These are phyloP conservation scores for Neuroterus valhalla DNA, from an alignment of 1,140 invertebrate genomes.

Conservation along the genomic window DNA sequence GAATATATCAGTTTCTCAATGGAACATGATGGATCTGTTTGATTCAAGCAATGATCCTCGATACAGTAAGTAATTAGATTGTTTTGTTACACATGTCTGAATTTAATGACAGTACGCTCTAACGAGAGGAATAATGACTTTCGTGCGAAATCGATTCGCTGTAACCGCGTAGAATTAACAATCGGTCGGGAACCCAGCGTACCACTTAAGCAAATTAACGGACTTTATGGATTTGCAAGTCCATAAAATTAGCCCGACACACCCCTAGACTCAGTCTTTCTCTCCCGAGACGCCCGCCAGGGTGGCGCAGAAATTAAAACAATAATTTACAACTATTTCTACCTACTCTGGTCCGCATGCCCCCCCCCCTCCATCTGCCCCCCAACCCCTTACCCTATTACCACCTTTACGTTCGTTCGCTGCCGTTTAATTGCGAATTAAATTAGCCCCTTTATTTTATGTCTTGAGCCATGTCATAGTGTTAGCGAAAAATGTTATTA, in stretches of 20 bases:
- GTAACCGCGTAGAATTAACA: conserved; percentile 49
- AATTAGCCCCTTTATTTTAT: conserved; percentile 58
- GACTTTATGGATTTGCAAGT: conserved; percentile 65
- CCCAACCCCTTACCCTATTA: background rate
- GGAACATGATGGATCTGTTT: background rate
- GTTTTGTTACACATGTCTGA: conserved; percentile 15
- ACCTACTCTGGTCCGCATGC: conserved; percentile 45
- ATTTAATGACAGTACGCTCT: conserved; percentile 41
- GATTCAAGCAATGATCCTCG: conserved; percentile 1
- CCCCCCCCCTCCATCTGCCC: conserved; percentile 4
- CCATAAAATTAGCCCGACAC: conserved; percentile 61
- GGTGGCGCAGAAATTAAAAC: conserved; percentile 66
- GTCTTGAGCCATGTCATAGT: conserved; percentile 37
- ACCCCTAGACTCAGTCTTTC: conserved; percentile 37
- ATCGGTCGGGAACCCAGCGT: conserved; percentile 43
- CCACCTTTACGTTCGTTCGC: conserved; percentile 57
- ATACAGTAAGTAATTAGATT: conserved; percentile 18
- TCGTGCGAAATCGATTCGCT: conserved; percentile 39
- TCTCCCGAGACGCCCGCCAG: conserved; percentile 46
- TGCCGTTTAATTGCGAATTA: conserved; percentile 67
- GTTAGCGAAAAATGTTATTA: conserved; percentile 21
- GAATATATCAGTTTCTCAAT: background rate
- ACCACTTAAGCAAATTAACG: conserved; percentile 63
- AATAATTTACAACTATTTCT: conserved; percentile 67
- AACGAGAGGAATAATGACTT: conserved; percentile 52